Evolutionary conservation across 1,140 invertebrate genomes (phyloP).

Genomic region (Sminthurides bifidus): DNA sequence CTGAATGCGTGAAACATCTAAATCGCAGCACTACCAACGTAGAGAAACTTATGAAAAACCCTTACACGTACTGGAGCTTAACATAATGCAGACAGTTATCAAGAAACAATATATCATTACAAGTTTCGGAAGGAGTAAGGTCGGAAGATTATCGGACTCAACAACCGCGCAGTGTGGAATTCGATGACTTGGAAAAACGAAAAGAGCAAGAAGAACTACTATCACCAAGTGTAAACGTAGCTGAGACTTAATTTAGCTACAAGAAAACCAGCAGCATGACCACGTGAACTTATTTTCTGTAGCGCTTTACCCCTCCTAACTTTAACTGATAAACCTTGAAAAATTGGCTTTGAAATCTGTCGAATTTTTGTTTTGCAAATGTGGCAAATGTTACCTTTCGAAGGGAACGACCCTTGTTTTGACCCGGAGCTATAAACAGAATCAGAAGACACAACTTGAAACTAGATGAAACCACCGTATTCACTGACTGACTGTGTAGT

Average conservation of each 20-base stretch:
- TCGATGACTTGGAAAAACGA: not conserved
- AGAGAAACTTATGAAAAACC: too few relatives aligned
- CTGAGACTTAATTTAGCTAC: not conserved
- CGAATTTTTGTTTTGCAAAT: conserved; percentile 13
- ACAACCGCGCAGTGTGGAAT: too few relatives aligned
- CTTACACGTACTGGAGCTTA: too few relatives aligned
- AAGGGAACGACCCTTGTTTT: conserved; percentile 31
- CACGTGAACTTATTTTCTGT: too few relatives aligned
- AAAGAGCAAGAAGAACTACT: not conserved
- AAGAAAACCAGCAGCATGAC: conserved; percentile 4
- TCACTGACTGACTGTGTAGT: not conserved
- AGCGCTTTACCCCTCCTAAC: too few relatives aligned
- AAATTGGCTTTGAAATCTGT: conserved; percentile 12
- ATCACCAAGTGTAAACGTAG: not conserved
- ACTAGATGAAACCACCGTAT: conserved; percentile 5
- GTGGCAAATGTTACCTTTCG: conserved; percentile 29
- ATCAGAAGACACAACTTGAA: conserved; percentile 24
- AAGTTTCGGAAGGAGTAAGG: too few relatives aligned
- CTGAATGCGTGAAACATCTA: too few relatives aligned
- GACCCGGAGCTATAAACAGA: conserved; percentile 30
- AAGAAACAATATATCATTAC: too few relatives aligned
- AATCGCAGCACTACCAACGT: too few relatives aligned
- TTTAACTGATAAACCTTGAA: conserved; percentile 5
- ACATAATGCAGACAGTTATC: too few relatives aligned
- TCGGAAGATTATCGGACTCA: too few relatives aligned